Evolutionary conservation across 2,888 invertebrate genomes (phyloP), one percentile per base, ranked within the genome.

Genomic region (Patella pellucida): DNA sequence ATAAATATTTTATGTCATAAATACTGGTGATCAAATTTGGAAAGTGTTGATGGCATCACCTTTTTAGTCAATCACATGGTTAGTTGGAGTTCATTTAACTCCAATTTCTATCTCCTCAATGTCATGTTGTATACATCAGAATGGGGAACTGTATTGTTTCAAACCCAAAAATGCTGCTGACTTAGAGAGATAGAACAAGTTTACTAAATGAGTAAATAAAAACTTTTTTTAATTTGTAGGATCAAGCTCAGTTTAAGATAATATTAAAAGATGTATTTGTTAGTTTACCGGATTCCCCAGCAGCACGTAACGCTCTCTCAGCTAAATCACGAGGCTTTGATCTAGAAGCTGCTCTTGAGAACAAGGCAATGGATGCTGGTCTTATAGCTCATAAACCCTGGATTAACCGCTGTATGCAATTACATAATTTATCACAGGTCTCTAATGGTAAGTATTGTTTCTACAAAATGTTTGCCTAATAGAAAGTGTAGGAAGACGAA

Each of bases 401-500:
- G 90, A 81, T 90, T 5, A 85, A 85, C 56, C 89, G 90, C 78
- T 89, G 89, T 81, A 78, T 85, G 78, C 90, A 91, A 81, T 86
- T 91, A 52, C 89, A 87, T 79, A 84, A 85, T 68, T 81, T 90
- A 23, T 87, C 90, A 31, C 85, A 87, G 74, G 88, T 89, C 31
- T 89, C 90, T 77, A 86, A 88, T 81, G 90, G 90, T 90, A 78
- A 79, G 83, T 68, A 27, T 51, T 12, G 14, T 62, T 51, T 15
- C 16, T 11, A 31, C 3, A 16, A 23, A 1, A 19, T 9, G 23
- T 12, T 52, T 3, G 3, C 7, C 7, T 41, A 7, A 16, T 16
- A 70, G 23, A 16, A 19, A 27, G 72, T 67, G 5, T 15, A 70
- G 5, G n/a, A 16, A 9, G 41, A 41, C 41, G 4, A 41, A 9